Base-by-base conservation (phyloP, 1,140 invertebrate species). In the Trypoxylus dichotomus region DNA sequence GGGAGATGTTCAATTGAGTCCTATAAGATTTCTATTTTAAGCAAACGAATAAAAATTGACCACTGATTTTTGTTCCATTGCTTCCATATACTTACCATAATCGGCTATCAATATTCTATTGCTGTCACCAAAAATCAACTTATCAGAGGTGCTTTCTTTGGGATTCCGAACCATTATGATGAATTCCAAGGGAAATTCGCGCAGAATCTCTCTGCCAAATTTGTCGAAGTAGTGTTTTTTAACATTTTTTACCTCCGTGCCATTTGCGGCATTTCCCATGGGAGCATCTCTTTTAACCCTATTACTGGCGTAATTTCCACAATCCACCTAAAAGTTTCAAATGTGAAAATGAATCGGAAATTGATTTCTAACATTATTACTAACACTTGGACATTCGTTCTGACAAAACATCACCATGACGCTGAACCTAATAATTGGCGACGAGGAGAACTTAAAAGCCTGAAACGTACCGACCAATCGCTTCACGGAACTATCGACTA, bases 401-500 rank as follows among this genome's bases (percentile, higher is more conserved):
- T 82, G 72, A 77, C 88, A 89, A 81, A 88, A 89, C 41, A 87
- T 85, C 63, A 89, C 86, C 77, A 87, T 87, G 0, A 89, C 87
- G 77, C 88, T 88, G 68, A 89, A 89, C 78, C 85, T 85, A 0
- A 89, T 85, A 19, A 88, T 82, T 7, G 86, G 83, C 0, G 86
- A 87, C 5, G 87, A 85, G 0, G 87, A 84, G 79, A 89, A 89
- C 77, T 89, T 89, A 75, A 89, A 89, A 2, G 88, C 88, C 80
- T 89, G 86, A 78, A 89, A 89, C 3, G 83, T 85, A 1, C 84
- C 83, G 0, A 82, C 79, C 13, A 89, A 77, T 79, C 82, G 83
- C 77, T 77, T 85, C n/a, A 80, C 83, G n/a, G 81, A 80, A n/a
- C 83, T 80, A 0, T 79, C 83, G 19, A 79, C 80, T 1, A 84